phyloP scores from a whole-genome alignment of 2,888 invertebrate genomes.

The Leptopilina syphax region DNA sequence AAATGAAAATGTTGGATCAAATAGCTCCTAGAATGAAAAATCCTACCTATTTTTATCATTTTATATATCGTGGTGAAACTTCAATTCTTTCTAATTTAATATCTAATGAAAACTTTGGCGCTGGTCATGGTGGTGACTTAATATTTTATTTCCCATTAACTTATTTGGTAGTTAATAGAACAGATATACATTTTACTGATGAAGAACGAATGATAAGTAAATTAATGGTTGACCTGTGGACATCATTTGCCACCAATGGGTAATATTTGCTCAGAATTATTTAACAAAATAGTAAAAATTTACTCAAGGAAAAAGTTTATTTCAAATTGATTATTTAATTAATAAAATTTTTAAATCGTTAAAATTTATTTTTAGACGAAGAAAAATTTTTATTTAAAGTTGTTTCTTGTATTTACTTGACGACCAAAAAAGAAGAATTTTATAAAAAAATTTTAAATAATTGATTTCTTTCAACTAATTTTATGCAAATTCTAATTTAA shows the following conservation, averaged over 20 bases:
- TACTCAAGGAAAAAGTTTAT: too few relatives aligned
- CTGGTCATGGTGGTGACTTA: conserved; percentile 46
- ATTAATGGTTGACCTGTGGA: neutral
- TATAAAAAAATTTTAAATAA: too few relatives aligned
- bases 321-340: too few relatives aligned
- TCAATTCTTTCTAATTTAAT: neutral
- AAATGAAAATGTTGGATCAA: conserved; percentile 10
- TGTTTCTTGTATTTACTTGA: too few relatives aligned
- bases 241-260: neutral
- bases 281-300: too few relatives aligned
- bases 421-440: too few relatives aligned
- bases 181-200: neutral
- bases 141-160: neutral
- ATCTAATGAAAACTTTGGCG: conserved; percentile 37
- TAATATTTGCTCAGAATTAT: too few relatives aligned
- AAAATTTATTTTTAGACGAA: too few relatives aligned
- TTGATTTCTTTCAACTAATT: too few relatives aligned
- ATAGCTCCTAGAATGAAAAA: conserved; percentile 28
- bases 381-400: too few relatives aligned
- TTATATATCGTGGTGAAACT: conserved; percentile 43
- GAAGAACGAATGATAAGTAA: neutral
- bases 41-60: conserved; percentile 55
- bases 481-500: too few relatives aligned
- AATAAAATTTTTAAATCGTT: too few relatives aligned
- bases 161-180: neutral